These are phyloP conservation scores for Cheilosia pagana DNA, from an alignment of 2,888 invertebrate species.

Conservation along the genomic window DNA sequence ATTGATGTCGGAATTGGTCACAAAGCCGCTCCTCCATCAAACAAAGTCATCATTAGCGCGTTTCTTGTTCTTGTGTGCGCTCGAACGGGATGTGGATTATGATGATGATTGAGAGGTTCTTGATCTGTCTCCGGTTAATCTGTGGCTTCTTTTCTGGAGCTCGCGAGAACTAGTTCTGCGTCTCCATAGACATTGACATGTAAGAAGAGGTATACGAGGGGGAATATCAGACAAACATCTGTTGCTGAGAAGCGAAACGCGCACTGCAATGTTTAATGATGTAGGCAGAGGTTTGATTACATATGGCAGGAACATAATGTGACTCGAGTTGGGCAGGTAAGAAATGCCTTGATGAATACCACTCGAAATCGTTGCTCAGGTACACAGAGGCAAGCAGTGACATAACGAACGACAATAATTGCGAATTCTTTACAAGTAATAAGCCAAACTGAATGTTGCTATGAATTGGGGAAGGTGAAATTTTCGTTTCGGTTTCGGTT, in stretches of 20 bases:
- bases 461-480: slow-evolving; percentile 19
- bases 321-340: slow-evolving; percentile 34
- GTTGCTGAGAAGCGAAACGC: slow-evolving; percentile 20
- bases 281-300: slow-evolving; percentile 50
- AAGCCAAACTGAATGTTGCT: slow-evolving; percentile 1
- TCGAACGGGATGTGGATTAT: slow-evolving; percentile 57
- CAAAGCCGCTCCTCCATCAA: slow-evolving; percentile 36
- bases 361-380: not conserved
- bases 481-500: slow-evolving; percentile 40
- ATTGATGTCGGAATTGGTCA: slow-evolving; percentile 34
- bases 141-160: slow-evolving; percentile 46
- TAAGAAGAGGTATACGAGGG: slow-evolving; percentile 21
- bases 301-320: slow-evolving; percentile 31
- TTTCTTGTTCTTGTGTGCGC: slow-evolving; percentile 51
- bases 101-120: slow-evolving; percentile 66
- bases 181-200: slow-evolving; percentile 8
- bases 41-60: slow-evolving; percentile 62
- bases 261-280: slow-evolving; percentile 28
- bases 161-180: slow-evolving; percentile 49
- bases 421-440: slow-evolving; percentile 52
- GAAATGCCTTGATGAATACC: slow-evolving; percentile 39
- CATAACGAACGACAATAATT: slow-evolving; percentile 64
- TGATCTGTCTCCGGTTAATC: slow-evolving; percentile 66
- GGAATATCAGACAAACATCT: not conserved
- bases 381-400: slow-evolving; percentile 49